These are phyloP conservation scores for Cordilura impudica DNA, from an alignment of 2,888 invertebrate genomes.

Conservation along the genomic window DNA sequence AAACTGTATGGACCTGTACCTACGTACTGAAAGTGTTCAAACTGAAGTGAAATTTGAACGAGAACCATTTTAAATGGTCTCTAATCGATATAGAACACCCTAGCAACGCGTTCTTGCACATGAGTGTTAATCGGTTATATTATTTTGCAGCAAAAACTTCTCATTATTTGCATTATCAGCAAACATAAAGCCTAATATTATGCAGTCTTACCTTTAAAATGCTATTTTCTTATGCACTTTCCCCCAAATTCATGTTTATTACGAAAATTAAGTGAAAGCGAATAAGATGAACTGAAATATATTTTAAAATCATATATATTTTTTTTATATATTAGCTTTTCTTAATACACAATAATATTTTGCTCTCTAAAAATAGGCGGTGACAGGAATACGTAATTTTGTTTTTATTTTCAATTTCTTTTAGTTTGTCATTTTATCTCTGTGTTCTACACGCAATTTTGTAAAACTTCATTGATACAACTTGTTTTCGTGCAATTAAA, in stretches of 20 bases:
- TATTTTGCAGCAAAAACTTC: no score
- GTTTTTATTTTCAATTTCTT: slow-evolving; percentile 11
- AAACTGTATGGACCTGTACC: no score
- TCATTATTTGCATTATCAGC: no score
- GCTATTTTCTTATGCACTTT: no score
- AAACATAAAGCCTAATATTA: no score
- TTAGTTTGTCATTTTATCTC: slow-evolving; percentile 7
- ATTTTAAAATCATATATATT: background rate
- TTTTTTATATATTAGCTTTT: slow-evolving; percentile 23
- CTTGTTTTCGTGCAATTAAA: slow-evolving; percentile 6
- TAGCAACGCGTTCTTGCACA: no score
- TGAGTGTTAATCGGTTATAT: no score
- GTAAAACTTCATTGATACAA: slow-evolving; percentile 21
- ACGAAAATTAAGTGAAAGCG: slow-evolving; percentile 16
- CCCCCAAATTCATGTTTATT: background rate
- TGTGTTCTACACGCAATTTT: slow-evolving; percentile 12
- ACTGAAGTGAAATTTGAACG: no score
- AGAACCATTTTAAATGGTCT: no score
- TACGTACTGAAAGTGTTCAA: no score
- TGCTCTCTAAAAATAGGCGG: slow-evolving; percentile 49
- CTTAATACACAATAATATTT: background rate
- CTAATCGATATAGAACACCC: no score
- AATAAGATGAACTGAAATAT: background rate
- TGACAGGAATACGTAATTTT: slow-evolving; percentile 50
- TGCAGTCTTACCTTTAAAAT: no score